Base-by-base conservation (phyloP, 2,888 invertebrate genomes). In the Thymelicus acteon region DNA sequence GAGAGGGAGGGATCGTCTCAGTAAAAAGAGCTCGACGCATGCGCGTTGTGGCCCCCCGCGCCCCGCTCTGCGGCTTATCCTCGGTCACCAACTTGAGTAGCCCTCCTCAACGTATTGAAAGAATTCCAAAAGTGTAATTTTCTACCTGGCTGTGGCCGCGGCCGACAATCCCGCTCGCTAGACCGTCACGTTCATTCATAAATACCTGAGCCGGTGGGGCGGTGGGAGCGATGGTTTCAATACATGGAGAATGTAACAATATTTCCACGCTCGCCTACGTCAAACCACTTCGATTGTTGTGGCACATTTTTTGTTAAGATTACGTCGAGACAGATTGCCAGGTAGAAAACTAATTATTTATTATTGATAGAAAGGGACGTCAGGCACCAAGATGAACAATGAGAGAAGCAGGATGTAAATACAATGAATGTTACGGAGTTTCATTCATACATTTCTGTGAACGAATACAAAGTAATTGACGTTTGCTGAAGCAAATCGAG, bases 121-220 rank as follows among this genome's bases (percentile, higher is more conserved):
- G 91, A 92, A 93, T 93, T 92, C 86, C 87, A 86, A 91, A 91
- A 92, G 90, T 88, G 87, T 90, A 91, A 90, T 92, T 91, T 91
- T 91, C 88, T 93, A 93, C 93, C 93, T 93, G 93, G 86, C 86
- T 84, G 85, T 86, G 86, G 85, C 86, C 87, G 87, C 88, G 84
- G 81, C 84, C 85, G 85, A 88, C 82, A 86, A 86, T 86, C 86
- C 86, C 86, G 82, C 85, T 85, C 86, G 86, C 86, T 85, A 78
- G 85, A 81, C 85, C 88, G 88, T 87, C 93, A 91, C 92, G 92
- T 93, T 92, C 93, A 93, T 93, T 93, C 93, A 93, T 93, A 92
- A 92, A 93, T 93, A 93, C 90, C 91, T 90, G 87, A 86, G 85
- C 79, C 83, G 80, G 82, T 72, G 73, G 72, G 70, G 77, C 77